phyloP scores from a whole-genome alignment of 2,888 invertebrate genomes.

The Holacanthella duospinosa region DNA sequence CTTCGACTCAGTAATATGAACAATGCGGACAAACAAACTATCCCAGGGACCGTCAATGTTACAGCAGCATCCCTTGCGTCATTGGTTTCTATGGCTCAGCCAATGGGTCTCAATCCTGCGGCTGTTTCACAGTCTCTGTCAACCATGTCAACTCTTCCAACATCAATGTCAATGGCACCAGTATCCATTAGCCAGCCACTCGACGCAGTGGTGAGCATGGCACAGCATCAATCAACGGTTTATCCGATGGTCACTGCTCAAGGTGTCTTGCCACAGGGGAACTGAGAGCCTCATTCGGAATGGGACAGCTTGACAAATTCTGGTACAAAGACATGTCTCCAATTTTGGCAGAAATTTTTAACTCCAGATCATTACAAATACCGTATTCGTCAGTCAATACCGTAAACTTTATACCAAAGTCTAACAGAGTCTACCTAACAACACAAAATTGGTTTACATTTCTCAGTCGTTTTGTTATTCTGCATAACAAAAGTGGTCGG shows the following conservation, averaged over 20 bases:
- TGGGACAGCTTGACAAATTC: too few relatives aligned
- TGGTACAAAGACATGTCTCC: too few relatives aligned
- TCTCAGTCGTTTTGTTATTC: too few relatives aligned
- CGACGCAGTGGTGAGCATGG: slow-evolving; percentile 27
- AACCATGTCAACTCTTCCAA: slow-evolving; percentile 30
- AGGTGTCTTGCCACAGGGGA: slow-evolving; percentile 25
- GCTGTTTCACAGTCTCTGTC: slow-evolving; percentile 29
- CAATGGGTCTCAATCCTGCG: slow-evolving; percentile 29
- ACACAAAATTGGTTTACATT: too few relatives aligned
- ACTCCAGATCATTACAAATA: too few relatives aligned
- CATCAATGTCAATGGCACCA: slow-evolving; percentile 30
- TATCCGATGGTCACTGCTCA: slow-evolving; percentile 34
- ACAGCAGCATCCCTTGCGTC: slow-evolving; percentile 29
- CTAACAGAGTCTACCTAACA: too few relatives aligned
- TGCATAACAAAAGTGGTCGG: too few relatives aligned
- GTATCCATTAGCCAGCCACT: slow-evolving; percentile 32
- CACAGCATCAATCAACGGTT: slow-evolving; percentile 25
- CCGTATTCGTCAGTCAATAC: too few relatives aligned
- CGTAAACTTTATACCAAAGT: too few relatives aligned
- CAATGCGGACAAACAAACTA: slow-evolving; percentile 25
- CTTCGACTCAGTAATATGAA: slow-evolving; percentile 47
- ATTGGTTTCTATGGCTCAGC: slow-evolving; percentile 32
- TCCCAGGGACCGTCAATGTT: slow-evolving; percentile 23
- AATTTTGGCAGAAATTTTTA: too few relatives aligned
- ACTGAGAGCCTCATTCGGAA: too few relatives aligned